These are phyloP conservation scores for Eonycteris spelaea DNA, from an alignment of 2,113 vertebrate genomes.

Conservation along the genomic window DNA sequence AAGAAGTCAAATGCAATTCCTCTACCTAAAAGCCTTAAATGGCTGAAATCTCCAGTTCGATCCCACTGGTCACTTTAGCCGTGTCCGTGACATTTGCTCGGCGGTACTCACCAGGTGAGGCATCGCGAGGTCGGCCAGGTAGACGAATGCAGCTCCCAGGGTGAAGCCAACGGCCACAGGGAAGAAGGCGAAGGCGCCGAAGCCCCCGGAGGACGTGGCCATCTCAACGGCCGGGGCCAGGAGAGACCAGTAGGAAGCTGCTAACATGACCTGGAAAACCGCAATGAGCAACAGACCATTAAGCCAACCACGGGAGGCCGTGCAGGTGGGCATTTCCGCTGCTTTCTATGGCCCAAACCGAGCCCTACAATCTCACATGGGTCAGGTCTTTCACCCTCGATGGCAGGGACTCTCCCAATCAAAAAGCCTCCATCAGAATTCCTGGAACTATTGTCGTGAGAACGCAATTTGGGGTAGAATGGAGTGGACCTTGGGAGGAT, in stretches of 20 bases:
- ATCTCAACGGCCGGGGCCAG: constrained; percentile 94
- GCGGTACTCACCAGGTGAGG: constrained; percentile 87
- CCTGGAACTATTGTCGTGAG: not conserved
- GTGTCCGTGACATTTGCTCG: not conserved
- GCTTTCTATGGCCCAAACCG: not conserved
- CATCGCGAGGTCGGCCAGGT: constrained; percentile 88
- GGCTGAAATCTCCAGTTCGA: not conserved
- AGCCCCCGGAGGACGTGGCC: constrained; percentile 90
- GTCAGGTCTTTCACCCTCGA: not conserved
- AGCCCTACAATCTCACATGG: not conserved
- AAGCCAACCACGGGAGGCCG: not conserved
- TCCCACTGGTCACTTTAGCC: too few relatives aligned
- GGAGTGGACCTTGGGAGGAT: not conserved
- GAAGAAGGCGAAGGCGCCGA: constrained; percentile 91
- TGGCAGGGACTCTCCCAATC: not conserved
- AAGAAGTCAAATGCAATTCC: not conserved
- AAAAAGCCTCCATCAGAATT: not conserved
- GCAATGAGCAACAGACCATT: not conserved
- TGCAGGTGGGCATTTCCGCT: too few relatives aligned
- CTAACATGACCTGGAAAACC: constrained; percentile 92
- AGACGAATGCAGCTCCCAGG: constrained; percentile 93
- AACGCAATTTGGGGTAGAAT: not conserved
- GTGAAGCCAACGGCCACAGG: constrained; percentile 92
- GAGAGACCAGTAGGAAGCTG: constrained; percentile 97
- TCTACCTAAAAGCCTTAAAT: not conserved